phyloP scores from a whole-genome alignment of 2,113 vertebrate species.

The Chloropsis cyanopogon region DNA sequence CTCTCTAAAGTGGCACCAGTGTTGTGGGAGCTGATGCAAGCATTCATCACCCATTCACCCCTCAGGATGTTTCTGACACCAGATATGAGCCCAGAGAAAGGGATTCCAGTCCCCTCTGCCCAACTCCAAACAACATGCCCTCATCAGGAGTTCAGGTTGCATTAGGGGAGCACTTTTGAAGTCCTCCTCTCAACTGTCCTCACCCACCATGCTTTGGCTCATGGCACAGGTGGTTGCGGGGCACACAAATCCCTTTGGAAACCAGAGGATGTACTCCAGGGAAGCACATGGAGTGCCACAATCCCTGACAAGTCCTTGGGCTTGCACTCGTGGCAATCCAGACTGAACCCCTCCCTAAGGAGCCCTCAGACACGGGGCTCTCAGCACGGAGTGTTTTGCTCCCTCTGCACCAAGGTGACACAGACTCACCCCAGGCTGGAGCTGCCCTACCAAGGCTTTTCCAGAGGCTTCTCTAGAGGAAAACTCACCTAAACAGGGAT shows the following conservation, averaged over 20 bases:
- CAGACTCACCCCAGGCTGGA: background rate
- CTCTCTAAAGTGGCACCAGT: background rate
- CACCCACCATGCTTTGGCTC: background rate
- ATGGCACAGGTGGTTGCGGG: background rate
- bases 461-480: background rate
- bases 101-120: background rate
- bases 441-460: background rate
- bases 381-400: background rate
- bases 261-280: background rate
- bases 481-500: background rate
- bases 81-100: background rate
- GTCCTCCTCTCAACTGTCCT: background rate
- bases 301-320: background rate
- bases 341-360: accelerated
- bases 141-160: background rate
- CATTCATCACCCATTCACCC: background rate
- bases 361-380: accelerated
- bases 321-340: background rate
- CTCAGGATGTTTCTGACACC: background rate
- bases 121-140: accelerated
- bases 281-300: background rate
- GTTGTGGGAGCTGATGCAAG: background rate
- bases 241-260: background rate
- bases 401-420: background rate
- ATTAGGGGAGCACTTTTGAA: background rate